phyloP scores from a whole-genome alignment of 1,140 invertebrate species.

The Drosophila willistoni region DNA sequence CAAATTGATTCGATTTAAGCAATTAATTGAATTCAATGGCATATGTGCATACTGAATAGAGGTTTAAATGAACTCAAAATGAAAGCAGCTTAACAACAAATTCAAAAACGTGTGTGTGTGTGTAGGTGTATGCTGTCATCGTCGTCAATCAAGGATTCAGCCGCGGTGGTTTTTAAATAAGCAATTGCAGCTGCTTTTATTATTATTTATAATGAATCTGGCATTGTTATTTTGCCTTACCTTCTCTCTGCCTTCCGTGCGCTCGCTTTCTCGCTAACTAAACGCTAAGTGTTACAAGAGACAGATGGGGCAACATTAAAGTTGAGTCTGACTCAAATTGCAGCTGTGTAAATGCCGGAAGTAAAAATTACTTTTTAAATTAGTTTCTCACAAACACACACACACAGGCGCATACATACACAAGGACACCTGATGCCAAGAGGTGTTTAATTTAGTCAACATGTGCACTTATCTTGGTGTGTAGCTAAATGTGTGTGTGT shows the following conservation, averaged over 20 bases:
- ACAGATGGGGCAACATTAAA: not conserved
- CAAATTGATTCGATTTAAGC: slow-evolving; percentile 17
- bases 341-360: slow-evolving; percentile 79
- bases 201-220: slow-evolving; percentile 74
- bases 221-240: slow-evolving; percentile 40
- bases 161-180: slow-evolving; percentile 8
- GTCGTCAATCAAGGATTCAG: not conserved
- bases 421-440: slow-evolving; percentile 29
- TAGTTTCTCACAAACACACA: slow-evolving; percentile 59
- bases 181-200: slow-evolving; percentile 50
- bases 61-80: slow-evolving; percentile 13
- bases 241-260: not conserved
- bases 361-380: slow-evolving; percentile 81
- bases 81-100: slow-evolving; percentile 8
- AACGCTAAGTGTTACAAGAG: not conserved
- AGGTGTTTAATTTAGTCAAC: slow-evolving; percentile 65
- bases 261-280: too few species aligned
- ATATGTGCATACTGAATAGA: slow-evolving; percentile 12
- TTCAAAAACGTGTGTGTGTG: not conserved
- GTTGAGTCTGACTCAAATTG: slow-evolving; percentile 43
- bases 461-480: slow-evolving; percentile 5
- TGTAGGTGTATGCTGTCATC: not conserved
- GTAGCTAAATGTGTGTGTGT: slow-evolving; percentile 17
- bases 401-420: slow-evolving; percentile 18
- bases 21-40: slow-evolving; percentile 22